Evolutionary conservation across 2,888 invertebrate species (phyloP).

Genomic region (Cremastobaeus sp.): DNA sequence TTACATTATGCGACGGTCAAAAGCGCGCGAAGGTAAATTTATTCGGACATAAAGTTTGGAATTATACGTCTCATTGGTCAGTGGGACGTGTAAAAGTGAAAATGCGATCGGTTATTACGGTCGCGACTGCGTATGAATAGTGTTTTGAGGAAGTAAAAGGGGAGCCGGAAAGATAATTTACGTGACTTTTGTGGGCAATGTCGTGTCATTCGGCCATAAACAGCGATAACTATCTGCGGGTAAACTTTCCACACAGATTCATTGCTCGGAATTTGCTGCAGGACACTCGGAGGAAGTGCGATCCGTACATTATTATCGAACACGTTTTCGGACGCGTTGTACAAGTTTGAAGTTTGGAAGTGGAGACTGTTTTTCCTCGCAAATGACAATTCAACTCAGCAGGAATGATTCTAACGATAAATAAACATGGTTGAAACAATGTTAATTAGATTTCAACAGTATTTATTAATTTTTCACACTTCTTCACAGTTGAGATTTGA

Average conservation of each 20-base stretch:
- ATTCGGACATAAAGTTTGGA: slow-evolving; percentile 35
- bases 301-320: slow-evolving; percentile 15
- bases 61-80: slow-evolving; percentile 44
- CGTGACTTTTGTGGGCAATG: slow-evolving; percentile 19
- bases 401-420: no score
- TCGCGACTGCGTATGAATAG: slow-evolving; percentile 13
- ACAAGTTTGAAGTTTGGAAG: no score
- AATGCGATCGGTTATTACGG: slow-evolving; percentile 39
- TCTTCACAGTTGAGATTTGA: no score
- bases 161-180: slow-evolving; percentile 28
- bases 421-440: no score
- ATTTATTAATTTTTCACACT: no score
- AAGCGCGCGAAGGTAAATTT: slow-evolving; percentile 38
- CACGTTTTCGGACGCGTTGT: no score
- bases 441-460: no score
- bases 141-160: slow-evolving; percentile 39
- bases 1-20: slow-evolving; percentile 37
- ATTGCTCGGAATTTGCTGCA: slow-evolving; percentile 12
- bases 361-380: no score
- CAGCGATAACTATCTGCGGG: slow-evolving; percentile 17
- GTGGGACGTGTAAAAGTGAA: slow-evolving; percentile 42
- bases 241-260: slow-evolving; percentile 15
- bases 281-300: neutral
- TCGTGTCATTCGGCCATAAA: slow-evolving; percentile 31
- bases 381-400: no score